Conservation (phyloP, 2,113 vertebrate genomes). For the Gobius niger region DNA sequence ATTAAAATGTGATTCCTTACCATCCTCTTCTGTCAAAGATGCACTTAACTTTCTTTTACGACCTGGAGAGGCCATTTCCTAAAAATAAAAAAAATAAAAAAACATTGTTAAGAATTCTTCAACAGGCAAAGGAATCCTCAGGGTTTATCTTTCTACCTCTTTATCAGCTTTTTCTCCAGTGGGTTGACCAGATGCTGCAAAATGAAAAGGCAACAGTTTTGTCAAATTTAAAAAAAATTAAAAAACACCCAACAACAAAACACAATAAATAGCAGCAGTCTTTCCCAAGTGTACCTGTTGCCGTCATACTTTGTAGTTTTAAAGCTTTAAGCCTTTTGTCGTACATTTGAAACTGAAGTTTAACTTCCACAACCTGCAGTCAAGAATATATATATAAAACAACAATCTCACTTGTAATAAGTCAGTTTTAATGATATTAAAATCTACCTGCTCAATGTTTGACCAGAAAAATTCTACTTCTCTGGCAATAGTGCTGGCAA, state of each 20-base stretch:
- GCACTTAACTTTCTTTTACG: slow-evolving; percentile 84
- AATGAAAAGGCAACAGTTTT: slow-evolving; percentile 17
- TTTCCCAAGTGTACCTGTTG: slow-evolving; percentile 74
- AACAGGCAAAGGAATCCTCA: not conserved
- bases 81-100: slow-evolving; percentile 37
- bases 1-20: slow-evolving; percentile 42
- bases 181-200: slow-evolving; percentile 67
- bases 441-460: slow-evolving; percentile 87
- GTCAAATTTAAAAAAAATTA: not conserved
- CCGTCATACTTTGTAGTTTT: slow-evolving; percentile 78
- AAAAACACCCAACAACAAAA: not conserved
- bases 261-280: not conserved
- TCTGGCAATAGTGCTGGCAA: slow-evolving; percentile 86
- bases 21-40: slow-evolving; percentile 77
- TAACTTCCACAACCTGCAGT: slow-evolving; percentile 89
- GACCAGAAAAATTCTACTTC: slow-evolving; percentile 93
- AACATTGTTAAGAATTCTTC: not conserved
- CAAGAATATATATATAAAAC: slow-evolving; percentile 18
- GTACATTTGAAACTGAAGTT: slow-evolving; percentile 89
- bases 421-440: slow-evolving; percentile 4
- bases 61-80: slow-evolving; percentile 69
- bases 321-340: slow-evolving; percentile 86
- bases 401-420: not conserved
- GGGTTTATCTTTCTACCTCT: slow-evolving; percentile 70
- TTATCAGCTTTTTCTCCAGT: slow-evolving; percentile 72